Evolutionary conservation across 2,113 vertebrate species (phyloP).

Genomic region (Etia nguti): DNA sequence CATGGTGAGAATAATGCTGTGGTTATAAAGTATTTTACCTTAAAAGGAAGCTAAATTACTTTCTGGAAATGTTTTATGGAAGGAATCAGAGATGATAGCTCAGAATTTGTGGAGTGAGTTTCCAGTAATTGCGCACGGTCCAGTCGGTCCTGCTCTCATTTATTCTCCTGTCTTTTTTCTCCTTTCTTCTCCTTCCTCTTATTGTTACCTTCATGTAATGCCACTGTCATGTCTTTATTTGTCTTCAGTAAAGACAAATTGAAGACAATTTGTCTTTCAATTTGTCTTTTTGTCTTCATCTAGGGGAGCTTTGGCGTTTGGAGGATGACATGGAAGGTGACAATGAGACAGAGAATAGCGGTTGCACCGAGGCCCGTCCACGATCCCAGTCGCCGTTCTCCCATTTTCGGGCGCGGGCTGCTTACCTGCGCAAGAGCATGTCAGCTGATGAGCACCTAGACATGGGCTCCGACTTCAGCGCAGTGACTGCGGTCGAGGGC

Average conservation of each 20-base stretch:
- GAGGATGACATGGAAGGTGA: conserved; percentile 77
- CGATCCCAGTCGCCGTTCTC: conserved; percentile 78
- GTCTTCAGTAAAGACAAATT: not conserved
- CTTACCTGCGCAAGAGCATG: conserved; percentile 85
- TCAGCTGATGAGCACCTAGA: conserved; percentile 84
- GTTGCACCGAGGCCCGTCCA: conserved; percentile 38
- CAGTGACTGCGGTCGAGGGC: conserved; percentile 45
- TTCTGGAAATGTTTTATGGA: conserved; percentile 1
- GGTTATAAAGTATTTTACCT: conserved; percentile 1
- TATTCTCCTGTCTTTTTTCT: not conserved
- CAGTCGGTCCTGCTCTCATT: not conserved
- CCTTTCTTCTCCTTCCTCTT: not conserved
- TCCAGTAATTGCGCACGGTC: conserved; percentile 13
- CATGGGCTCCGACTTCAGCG: conserved; percentile 58
- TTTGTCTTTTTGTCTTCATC: not conserved
- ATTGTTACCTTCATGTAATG: not conserved
- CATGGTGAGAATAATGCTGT: not conserved
- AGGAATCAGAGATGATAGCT: conserved; percentile 2
- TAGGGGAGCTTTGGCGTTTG: conserved; percentile 82
- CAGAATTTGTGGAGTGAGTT: not conserved
- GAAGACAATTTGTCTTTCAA: not conserved
- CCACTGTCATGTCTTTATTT: not conserved
- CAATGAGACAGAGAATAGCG: conserved; percentile 18
- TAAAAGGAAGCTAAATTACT: conserved; percentile 16
- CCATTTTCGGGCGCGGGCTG: conserved; percentile 74